These are phyloP conservation scores for Tetrapedia diversipes DNA, from an alignment of 2,888 invertebrate genomes.

Conservation along the genomic window DNA sequence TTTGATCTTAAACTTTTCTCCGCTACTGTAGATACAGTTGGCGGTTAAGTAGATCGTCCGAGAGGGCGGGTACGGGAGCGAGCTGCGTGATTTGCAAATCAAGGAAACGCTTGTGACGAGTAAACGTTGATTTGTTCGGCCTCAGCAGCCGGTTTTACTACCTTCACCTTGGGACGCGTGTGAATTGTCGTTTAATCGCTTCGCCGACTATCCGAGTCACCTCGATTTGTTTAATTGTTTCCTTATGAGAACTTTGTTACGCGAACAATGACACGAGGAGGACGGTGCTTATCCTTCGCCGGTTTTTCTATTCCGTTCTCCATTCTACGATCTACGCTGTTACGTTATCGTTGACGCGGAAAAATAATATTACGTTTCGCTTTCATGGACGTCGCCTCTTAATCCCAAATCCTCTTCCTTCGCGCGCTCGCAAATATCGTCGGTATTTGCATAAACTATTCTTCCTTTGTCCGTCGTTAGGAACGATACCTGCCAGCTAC, in stretches of 20 bases:
- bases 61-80: background rate
- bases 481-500: background rate
- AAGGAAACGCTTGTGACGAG: constrained; percentile 33
- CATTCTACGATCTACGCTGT: background rate
- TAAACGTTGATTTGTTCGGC: constrained; percentile 44
- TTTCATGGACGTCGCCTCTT: no score
- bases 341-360: background rate
- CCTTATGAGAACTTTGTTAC: constrained; percentile 59
- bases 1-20: no score
- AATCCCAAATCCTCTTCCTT: no score
- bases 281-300: constrained; percentile 22
- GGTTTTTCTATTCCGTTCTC: constrained; percentile 2
- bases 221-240: constrained; percentile 67
- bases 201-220: constrained; percentile 64
- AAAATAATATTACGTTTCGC: no score
- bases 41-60: no score
- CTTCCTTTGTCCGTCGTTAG: no score
- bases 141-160: constrained; percentile 70
- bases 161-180: constrained; percentile 69
- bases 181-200: constrained; percentile 72
- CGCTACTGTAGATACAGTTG: no score
- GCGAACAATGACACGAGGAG: constrained; percentile 31
- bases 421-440: background rate
- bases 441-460: no score
- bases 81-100: constrained; percentile 9